Conservation (phyloP, 92 coral and sea anemone genomes). For the Porites lobata region DNA sequence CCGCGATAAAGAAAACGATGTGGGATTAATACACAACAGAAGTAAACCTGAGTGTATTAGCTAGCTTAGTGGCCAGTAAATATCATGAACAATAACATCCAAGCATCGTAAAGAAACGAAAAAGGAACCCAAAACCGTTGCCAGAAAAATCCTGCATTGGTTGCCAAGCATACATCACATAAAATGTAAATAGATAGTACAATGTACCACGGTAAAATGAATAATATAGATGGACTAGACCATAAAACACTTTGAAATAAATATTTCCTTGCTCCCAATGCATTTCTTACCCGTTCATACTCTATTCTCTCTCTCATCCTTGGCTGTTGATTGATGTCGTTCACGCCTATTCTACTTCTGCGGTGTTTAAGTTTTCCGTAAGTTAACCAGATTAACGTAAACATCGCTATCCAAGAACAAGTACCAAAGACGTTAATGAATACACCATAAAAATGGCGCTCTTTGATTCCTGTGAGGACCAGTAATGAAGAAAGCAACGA, state of each 20-base stretch:
- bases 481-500: slow-evolving; percentile 3
- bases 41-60: slow-evolving; percentile 3
- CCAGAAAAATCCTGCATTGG: slow-evolving; percentile 40
- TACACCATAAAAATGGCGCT: neutral
- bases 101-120: neutral
- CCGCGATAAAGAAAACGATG: no score
- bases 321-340: slow-evolving; percentile 4
- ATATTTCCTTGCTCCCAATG: slow-evolving; percentile 16
- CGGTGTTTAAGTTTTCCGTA: slow-evolving; percentile 30
- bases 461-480: slow-evolving; percentile 22
- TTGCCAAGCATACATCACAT: neutral
- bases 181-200: neutral
- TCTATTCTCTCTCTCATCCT: neutral
- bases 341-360: slow-evolving; percentile 9
- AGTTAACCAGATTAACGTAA: slow-evolving; percentile 7
- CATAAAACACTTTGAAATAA: neutral
- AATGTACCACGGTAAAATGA: slow-evolving; percentile 36
- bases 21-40: neutral
- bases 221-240: neutral
- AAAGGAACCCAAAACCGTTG: slow-evolving; percentile 12
- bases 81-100: neutral
- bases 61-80: neutral
- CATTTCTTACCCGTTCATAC: slow-evolving; percentile 35
- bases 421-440: slow-evolving; percentile 24
- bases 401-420: slow-evolving; percentile 25